Evolutionary conservation across 2,113 vertebrate genomes (phyloP).

Genomic region (Phalacrocorax pelagicus): DNA sequence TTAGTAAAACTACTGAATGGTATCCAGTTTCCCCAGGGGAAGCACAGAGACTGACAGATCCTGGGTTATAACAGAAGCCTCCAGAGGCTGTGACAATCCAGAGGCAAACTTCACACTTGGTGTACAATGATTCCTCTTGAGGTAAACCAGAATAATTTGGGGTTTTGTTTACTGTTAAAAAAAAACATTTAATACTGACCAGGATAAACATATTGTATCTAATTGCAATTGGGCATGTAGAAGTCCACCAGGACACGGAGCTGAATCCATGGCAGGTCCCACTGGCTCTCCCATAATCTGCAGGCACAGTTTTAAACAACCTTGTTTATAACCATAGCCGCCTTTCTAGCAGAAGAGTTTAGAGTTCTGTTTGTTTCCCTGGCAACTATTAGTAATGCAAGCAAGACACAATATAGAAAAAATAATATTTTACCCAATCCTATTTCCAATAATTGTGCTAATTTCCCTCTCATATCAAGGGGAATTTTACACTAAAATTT

Average conservation of each 20-base stretch:
- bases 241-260: not conserved
- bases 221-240: not conserved
- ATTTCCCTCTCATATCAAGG: not conserved
- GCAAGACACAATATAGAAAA: not conserved
- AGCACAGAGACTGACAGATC: not conserved
- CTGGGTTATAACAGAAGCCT: not conserved
- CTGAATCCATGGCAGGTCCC: not conserved
- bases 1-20: not conserved
- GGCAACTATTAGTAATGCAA: constrained; percentile 39
- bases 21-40: not conserved
- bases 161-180: not conserved
- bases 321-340: not conserved
- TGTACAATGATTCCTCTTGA: not conserved
- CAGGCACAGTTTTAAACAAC: not conserved
- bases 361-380: constrained; percentile 30
- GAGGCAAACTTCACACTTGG: not conserved
- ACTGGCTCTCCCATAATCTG: not conserved
- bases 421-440: not conserved
- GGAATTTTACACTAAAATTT: not conserved
- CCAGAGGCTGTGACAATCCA: not conserved
- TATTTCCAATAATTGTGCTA: not conserved
- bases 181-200: not conserved
- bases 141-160: not conserved
- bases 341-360: not conserved
- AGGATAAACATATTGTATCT: not conserved